These are phyloP conservation scores for Dufourea novaeangliae DNA, from an alignment of 1,140 invertebrate genomes.

Conservation along the genomic window DNA sequence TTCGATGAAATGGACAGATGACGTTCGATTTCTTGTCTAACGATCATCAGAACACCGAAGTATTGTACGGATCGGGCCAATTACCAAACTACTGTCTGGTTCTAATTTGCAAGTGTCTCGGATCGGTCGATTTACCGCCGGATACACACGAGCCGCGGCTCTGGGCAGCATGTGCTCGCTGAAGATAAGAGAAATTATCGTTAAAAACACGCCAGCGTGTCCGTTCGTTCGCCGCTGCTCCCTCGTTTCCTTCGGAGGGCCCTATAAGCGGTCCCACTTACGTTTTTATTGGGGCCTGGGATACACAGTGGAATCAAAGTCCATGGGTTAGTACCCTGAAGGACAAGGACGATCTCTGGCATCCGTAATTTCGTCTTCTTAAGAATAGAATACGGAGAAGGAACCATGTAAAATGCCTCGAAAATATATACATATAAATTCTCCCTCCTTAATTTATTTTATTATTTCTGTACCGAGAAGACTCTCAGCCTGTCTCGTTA, in stretches of 20 bases:
- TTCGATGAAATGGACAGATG: too few relatives aligned
- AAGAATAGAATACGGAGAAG: neutral
- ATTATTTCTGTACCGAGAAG: too few relatives aligned
- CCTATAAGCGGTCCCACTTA: conserved; percentile 55
- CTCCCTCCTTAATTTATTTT: too few relatives aligned
- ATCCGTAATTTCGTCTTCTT: conserved; percentile 30
- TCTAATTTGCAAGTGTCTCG: conserved; percentile 55
- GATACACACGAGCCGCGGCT: conserved; percentile 46
- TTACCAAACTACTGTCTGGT: conserved; percentile 27
- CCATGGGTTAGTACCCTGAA: conserved; percentile 15
- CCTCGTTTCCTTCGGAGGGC: conserved; percentile 27
- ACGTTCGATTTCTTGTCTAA: too few relatives aligned
- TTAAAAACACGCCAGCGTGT: conserved; percentile 65
- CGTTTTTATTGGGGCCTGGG: conserved; percentile 46
- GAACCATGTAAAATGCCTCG: neutral
- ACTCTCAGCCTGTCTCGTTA: too few relatives aligned
- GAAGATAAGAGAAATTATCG: conserved; percentile 66
- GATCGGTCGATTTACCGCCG: conserved; percentile 58
- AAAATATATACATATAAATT: too few relatives aligned
- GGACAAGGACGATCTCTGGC: conserved; percentile 12
- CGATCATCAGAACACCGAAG: too few relatives aligned
- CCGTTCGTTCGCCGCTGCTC: conserved; percentile 35
- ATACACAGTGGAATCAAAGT: conserved; percentile 12
- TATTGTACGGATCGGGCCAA: neutral
- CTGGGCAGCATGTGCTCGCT: conserved; percentile 59